Conservation (phyloP, 2,797 vertebrate genomes). For the Cottoperca gobio region DNA sequence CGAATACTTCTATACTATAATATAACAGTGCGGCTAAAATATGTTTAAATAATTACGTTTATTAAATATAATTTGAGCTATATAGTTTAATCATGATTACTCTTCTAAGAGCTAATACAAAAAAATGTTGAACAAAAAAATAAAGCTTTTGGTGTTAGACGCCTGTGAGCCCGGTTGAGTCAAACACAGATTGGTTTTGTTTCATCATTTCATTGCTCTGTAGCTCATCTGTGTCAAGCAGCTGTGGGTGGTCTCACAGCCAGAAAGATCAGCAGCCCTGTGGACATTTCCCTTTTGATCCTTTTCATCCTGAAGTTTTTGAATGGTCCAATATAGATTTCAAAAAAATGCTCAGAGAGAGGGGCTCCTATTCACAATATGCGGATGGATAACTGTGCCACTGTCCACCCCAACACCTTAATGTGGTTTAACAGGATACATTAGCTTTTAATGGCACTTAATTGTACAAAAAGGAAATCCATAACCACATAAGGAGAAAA, state of each 20-base stretch:
- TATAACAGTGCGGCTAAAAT: neutral
- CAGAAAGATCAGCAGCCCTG: conserved; percentile 44
- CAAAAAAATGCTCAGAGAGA: conserved; percentile 53
- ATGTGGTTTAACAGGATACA: conserved; percentile 83
- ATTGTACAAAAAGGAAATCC: conserved; percentile 87
- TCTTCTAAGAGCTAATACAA: neutral
- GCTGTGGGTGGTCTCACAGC: conserved; percentile 68
- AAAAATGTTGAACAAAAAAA: neutral
- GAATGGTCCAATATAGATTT: conserved; percentile 71
- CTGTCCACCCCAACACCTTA: conserved; percentile 78
- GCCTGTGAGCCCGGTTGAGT: conserved; percentile 12
- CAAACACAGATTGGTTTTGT: conserved; percentile 47
- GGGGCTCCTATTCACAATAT: conserved; percentile 62
- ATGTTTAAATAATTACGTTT: neutral
- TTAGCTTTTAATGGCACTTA: conserved; percentile 88
- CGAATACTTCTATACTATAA: neutral
- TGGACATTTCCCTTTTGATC: conserved; percentile 66
- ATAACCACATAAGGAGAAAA: conserved; percentile 88
- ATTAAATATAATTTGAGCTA: neutral
- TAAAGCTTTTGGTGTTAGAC: neutral
- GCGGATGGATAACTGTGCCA: conserved; percentile 51
- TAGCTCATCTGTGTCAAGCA: conserved; percentile 37
- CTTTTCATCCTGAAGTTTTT: conserved; percentile 68
- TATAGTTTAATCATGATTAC: neutral
- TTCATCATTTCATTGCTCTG: conserved; percentile 49